Conservation (phyloP, 2,888 invertebrate species). For the Hirtodrosophila duncani region DNA sequence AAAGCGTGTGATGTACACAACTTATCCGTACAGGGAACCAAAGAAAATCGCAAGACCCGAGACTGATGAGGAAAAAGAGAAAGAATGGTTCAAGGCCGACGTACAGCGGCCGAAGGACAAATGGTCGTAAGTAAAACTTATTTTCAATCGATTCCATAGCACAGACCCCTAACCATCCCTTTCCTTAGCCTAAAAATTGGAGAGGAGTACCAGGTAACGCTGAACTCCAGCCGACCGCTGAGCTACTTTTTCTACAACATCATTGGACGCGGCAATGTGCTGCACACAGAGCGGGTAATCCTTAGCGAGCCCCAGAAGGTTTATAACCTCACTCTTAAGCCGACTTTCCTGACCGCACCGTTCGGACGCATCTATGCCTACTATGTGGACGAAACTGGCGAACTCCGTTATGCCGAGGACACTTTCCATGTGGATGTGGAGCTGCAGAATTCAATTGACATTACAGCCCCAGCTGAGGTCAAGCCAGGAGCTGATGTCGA, state of each 20-base stretch:
- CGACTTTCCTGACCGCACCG: conserved; percentile 88
- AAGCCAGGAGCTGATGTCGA: conserved; percentile 89
- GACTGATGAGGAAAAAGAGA: conserved; percentile 40
- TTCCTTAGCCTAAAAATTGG: conserved; percentile 81
- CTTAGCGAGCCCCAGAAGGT: conserved; percentile 78
- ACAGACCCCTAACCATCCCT: background rate
- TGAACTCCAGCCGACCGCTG: conserved; percentile 87
- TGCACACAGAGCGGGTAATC: conserved; percentile 85
- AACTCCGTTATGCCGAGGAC: conserved; percentile 90
- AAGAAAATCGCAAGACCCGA: conserved; percentile 42
- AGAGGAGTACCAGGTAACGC: conserved; percentile 84
- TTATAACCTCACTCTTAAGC: conserved; percentile 84
- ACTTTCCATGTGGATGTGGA: conserved; percentile 88
- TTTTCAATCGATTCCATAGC: background rate
- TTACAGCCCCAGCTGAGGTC: conserved; percentile 83
- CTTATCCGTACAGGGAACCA: conserved; percentile 63
- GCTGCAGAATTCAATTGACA: conserved; percentile 82
- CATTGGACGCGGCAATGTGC: conserved; percentile 90
- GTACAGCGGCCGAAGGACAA: conserved; percentile 40
- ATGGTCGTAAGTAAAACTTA: conserved; percentile 43
- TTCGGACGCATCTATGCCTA: conserved; percentile 89
- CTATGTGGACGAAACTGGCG: conserved; percentile 85
- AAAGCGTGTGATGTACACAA: conserved; percentile 48
- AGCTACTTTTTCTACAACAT: conserved; percentile 87
- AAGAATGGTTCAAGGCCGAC: conserved; percentile 52